These are phyloP conservation scores for Protonibea diacanthus DNA, from an alignment of 2,797 vertebrate genomes.

Conservation along the genomic window DNA sequence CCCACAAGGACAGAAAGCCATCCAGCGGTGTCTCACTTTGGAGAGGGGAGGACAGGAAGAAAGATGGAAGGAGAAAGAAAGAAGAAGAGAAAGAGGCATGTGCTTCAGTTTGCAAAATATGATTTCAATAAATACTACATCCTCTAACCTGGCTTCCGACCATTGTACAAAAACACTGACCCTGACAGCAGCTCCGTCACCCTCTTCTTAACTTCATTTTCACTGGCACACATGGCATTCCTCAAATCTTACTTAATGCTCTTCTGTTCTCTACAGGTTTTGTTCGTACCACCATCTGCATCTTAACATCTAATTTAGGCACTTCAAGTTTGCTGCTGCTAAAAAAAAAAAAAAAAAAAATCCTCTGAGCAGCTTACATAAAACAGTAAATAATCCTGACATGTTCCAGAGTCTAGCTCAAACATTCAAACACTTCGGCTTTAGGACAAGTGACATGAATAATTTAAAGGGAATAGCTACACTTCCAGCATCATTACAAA, in stretches of 20 bases:
- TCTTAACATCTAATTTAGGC: neutral
- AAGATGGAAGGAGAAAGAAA: neutral
- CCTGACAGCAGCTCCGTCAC: conserved; percentile 16
- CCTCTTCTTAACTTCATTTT: conserved; percentile 16
- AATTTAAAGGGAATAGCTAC: conserved; percentile 1
- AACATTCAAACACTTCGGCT: conserved; percentile 20
- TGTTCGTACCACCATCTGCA: neutral
- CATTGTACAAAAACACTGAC: conserved; percentile 12
- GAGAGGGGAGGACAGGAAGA: conserved; percentile 24
- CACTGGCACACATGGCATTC: neutral
- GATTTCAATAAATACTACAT: conserved; percentile 27
- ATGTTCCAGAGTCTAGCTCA: conserved; percentile 5
- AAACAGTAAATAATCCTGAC: conserved; percentile 23
- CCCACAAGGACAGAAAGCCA: conserved; percentile 48
- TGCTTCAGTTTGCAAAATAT: conserved; percentile 38
- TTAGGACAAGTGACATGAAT: conserved; percentile 30
- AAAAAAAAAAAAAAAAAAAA: conserved; percentile 10
- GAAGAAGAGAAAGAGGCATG: conserved; percentile 13
- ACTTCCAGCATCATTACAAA: conserved; percentile 11
- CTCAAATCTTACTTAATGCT: neutral
- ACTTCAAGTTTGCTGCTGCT: neutral
- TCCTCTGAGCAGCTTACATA: neutral
- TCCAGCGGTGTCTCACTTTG: conserved; percentile 43
- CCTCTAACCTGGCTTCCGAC: conserved; percentile 12
- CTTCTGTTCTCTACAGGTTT: neutral